These are phyloP conservation scores for Callorhinus ursinus DNA, from an alignment of 2,113 vertebrate species.

Conservation along the genomic window DNA sequence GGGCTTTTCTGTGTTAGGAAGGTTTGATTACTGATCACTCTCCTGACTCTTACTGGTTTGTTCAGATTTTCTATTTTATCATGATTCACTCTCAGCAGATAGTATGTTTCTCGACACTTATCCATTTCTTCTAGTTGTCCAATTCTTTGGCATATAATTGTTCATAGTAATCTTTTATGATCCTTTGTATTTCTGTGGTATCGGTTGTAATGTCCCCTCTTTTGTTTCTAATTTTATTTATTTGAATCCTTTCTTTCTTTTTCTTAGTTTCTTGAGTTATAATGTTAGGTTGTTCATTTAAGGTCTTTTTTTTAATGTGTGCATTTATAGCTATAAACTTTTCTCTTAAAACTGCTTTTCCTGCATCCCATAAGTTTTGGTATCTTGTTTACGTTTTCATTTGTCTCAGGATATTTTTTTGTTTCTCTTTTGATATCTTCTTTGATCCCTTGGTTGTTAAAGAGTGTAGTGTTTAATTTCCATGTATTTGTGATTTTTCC, in stretches of 20 bases:
- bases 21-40: neutral
- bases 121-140: neutral
- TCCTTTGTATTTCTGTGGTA: neutral
- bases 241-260: neutral
- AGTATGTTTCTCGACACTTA: neutral
- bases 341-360: neutral
- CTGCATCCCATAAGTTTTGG: neutral
- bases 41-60: neutral
- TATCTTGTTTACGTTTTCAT: neutral
- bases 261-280: neutral
- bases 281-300: neutral
- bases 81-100: neutral
- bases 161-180: neutral
- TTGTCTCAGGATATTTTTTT: neutral
- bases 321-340: neutral
- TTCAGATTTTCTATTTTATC: neutral
- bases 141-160: neutral
- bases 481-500: neutral
- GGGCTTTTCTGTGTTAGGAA: neutral
- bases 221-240: neutral
- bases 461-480: neutral
- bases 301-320: neutral
- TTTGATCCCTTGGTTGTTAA: neutral
- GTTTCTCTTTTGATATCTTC: neutral
- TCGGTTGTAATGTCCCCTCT: neutral